These are phyloP conservation scores for Drosophila yakuba DNA, from an alignment of 1,140 invertebrate species.

Conservation along the genomic window DNA sequence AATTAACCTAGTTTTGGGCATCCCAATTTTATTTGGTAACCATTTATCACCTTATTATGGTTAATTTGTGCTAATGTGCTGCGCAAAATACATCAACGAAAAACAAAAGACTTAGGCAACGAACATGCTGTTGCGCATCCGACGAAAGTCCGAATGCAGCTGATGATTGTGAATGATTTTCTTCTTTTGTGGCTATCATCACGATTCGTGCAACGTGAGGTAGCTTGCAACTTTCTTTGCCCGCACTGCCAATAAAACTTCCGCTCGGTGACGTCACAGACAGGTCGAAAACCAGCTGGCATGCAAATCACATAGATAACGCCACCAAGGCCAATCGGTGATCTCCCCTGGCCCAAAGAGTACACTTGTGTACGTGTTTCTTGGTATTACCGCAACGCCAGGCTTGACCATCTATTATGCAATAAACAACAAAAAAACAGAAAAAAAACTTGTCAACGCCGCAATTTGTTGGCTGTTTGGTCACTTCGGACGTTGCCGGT, in stretches of 20 bases:
- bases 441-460: slow-evolving; percentile 37
- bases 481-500: slow-evolving; percentile 37
- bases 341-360: slow-evolving; percentile 27
- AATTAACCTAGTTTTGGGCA: slow-evolving; percentile 49
- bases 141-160: slow-evolving; percentile 25
- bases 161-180: slow-evolving; percentile 3
- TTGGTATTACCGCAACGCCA: slow-evolving; percentile 65
- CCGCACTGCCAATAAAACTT: slow-evolving; percentile 33
- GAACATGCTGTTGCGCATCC: slow-evolving; percentile 43
- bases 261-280: slow-evolving; percentile 44
- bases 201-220: slow-evolving; percentile 20
- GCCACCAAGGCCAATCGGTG: slow-evolving; percentile 38
- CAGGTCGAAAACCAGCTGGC: slow-evolving; percentile 37
- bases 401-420: slow-evolving; percentile 73
- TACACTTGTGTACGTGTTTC: slow-evolving; percentile 54
- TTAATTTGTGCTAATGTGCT: slow-evolving; percentile 64
- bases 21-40: slow-evolving; percentile 52
- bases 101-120: slow-evolving; percentile 81
- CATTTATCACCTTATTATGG: slow-evolving; percentile 39
- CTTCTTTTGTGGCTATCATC: background rate
- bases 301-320: slow-evolving; percentile 39
- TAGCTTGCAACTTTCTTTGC: slow-evolving; percentile 35
- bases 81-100: slow-evolving; percentile 30
- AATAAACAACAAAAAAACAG: slow-evolving; percentile 15
- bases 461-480: slow-evolving; percentile 1